Percentiles rank a stretch among this genome's conserved stretches.
Conservation (phyloP, 2,113 vertebrate genomes). For the Dicaeum eximium region DNA sequence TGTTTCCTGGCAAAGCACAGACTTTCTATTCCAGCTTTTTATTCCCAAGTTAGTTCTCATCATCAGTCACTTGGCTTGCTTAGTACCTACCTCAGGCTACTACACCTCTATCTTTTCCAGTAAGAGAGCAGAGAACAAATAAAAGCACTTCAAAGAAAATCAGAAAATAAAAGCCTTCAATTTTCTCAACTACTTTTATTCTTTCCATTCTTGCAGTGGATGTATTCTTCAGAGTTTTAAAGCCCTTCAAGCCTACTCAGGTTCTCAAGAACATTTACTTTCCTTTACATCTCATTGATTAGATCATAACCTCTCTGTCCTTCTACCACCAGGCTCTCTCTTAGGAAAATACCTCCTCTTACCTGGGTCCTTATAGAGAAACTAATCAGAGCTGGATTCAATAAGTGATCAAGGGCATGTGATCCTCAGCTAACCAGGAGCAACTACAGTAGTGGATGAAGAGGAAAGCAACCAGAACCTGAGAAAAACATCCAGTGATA, state of each 20-base stretch:
- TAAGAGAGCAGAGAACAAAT: neutral
- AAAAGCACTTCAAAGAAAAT: neutral
- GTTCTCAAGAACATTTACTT: neutral
- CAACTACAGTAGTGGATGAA: neutral
- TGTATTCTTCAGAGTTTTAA: neutral
- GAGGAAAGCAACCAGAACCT: neutral
- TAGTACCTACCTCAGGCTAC: neutral
- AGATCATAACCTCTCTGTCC: neutral
- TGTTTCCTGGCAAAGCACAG: neutral
- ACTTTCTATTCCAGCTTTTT: neutral
- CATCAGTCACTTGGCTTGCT: neutral
- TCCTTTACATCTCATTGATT: neutral
- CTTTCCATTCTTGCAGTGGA: neutral
- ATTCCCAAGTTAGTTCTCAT: neutral
- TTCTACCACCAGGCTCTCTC: neutral
- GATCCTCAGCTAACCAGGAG: neutral
- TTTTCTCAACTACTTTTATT: neutral
- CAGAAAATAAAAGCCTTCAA: neutral
- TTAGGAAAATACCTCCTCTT: neutral
- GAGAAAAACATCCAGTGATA: neutral
- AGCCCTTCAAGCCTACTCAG: neutral
- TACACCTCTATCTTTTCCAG: neutral
- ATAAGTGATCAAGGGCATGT: neutral
- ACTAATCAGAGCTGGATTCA: neutral
- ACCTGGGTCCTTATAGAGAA: neutral